Conservation (phyloP, 2,113 vertebrate genomes). For the Centropus unirufus region DNA sequence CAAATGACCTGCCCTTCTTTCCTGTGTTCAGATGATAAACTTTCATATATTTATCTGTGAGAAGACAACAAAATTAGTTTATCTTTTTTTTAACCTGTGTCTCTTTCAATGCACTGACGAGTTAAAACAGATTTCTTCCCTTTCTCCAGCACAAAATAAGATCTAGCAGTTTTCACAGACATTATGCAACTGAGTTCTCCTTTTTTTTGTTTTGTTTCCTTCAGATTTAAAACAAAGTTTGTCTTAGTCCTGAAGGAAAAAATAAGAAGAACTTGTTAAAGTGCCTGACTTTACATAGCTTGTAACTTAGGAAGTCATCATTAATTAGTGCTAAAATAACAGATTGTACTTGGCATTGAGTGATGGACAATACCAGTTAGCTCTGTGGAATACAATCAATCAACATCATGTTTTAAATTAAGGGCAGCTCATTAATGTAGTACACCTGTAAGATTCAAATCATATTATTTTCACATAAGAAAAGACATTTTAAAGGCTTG, state of each 20-base stretch:
- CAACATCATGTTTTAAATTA: conserved; percentile 25
- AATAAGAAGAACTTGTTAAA: not conserved
- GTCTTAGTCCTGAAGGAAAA: not conserved
- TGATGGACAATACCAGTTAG: not conserved
- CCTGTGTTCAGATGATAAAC: not conserved
- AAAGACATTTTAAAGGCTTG: conserved; percentile 10
- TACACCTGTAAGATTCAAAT: conserved; percentile 15
- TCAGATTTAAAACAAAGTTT: not conserved
- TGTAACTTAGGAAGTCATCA: not conserved
- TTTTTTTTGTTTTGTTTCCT: not conserved
- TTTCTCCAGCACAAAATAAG: not conserved
- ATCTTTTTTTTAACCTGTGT: not conserved
- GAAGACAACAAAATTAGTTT: not conserved
- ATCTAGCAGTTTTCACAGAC: not conserved
- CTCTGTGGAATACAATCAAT: not conserved
- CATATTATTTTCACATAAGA: not conserved
- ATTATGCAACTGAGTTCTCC: not conserved
- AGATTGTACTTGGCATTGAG: not conserved
- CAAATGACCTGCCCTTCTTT: not conserved
- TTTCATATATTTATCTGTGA: not conserved
- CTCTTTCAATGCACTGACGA: not conserved
- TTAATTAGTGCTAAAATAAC: conserved; percentile 13
- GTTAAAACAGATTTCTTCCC: not conserved
- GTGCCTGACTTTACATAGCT: not conserved
- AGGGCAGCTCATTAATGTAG: conserved; percentile 1